These are phyloP conservation scores for Whitmania pigra DNA, from an alignment of 1,140 invertebrate genomes.

Conservation along the genomic window DNA sequence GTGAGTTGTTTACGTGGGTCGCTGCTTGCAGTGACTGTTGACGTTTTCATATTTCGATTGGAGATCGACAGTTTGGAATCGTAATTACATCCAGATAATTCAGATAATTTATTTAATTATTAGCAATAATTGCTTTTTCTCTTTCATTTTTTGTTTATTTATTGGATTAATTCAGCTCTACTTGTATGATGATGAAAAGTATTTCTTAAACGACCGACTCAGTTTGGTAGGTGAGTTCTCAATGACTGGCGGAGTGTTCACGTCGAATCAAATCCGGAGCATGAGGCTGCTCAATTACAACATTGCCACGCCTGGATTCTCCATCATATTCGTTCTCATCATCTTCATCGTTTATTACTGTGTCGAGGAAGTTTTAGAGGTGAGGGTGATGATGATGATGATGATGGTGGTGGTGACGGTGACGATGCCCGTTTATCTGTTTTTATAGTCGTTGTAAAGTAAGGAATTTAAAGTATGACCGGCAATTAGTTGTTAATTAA, in stretches of 20 bases:
- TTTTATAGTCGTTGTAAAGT: slow-evolving; percentile 1
- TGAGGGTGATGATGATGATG: background rate
- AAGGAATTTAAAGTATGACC: background rate
- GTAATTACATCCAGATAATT: too few relatives aligned
- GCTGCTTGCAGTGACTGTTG: too few relatives aligned
- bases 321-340: background rate
- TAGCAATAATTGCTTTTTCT: too few relatives aligned
- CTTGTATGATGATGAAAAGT: too few relatives aligned
- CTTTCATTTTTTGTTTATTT: too few relatives aligned
- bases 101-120: too few relatives aligned
- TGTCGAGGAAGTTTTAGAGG: background rate
- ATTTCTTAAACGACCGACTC: background rate
- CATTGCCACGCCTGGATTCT: background rate
- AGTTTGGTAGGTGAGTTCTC: slow-evolving; percentile 8
- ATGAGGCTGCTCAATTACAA: background rate
- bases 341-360: slow-evolving; percentile 6
- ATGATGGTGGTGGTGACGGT: background rate
- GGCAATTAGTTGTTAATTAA: background rate
- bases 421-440: background rate
- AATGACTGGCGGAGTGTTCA: slow-evolving; percentile 8
- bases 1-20: background rate
- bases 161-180: too few relatives aligned
- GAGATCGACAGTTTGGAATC: too few relatives aligned
- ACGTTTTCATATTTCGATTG: too few relatives aligned
- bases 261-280: background rate